Evolutionary conservation across 1,140 invertebrate genomes (phyloP), one percentile per base, ranked within the genome.

Genomic region (Camponotus floridanus): DNA sequence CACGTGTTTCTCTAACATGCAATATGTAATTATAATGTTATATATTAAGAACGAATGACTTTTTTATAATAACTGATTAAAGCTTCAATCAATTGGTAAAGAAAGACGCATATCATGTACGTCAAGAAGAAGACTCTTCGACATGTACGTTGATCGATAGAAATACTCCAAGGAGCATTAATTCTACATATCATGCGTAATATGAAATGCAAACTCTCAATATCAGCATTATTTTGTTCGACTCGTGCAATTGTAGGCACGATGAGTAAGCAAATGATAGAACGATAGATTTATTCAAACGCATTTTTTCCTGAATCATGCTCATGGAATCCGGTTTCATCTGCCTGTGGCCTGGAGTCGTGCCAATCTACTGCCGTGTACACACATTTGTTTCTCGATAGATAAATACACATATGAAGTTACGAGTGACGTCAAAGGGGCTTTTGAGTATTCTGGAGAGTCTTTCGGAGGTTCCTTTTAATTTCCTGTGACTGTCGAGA

Each of bases 181-280:
- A 83, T 86, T 86, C 55, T 59, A 57, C 26, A 79, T 83, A 83
- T 11, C 15, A 18, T 36, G 45, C 26, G 78, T 39, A 71, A 36
- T 62, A 26, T 26, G 3, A 33, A 21, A 71, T 1, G 26, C 26
- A 2, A 57, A 71, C 7, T 36, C 26, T 36, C 18, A 61, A 11
- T 87, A 87, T 87, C 73, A 86, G 51, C 61, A 65, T 62, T 26
- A 36, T 62, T 59, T 87, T 70, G 15, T 7, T 61, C 11, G 39
- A 4, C 6, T 59, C 26, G 26, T 15, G 9, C 55, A 21, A 76
- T 76, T 21, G 51, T 42, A 61, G 68, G 79, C 68, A 74, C 36
- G 67, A n/a, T 21, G 6, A 21, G 65, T 48, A 39, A 33, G 78
- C 48, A 36, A n/a, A 57, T 26, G 65, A 42, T 39, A 39, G 51